Base-by-base conservation (phyloP, 1,140 invertebrate species). In the Pseudomyrmex flavicornis region DNA sequence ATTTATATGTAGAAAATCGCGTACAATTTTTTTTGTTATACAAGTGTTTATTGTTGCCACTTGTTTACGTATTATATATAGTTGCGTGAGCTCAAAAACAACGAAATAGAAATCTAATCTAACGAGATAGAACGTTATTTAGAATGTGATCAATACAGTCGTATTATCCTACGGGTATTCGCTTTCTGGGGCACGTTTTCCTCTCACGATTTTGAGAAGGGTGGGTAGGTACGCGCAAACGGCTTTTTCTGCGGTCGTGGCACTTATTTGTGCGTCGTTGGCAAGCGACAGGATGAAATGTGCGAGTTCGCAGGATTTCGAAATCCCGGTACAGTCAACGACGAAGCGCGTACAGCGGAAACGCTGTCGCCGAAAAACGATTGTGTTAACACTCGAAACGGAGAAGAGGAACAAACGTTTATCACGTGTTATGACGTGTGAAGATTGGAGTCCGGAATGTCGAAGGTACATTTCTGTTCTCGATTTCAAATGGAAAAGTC, bases 241-340 rank as follows among this genome's bases (percentile, higher is more conserved):
- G 20, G 12, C 48, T 20, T 62, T 87, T 75, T 61, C 50, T 22
- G 54, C 62, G 7, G 7, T 48, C 50, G 15, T 35, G 12, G 52
- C 73, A 69, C 59, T 83, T 68, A 56, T 73, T 74, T 65, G 70
- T 46, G 35, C 46, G 35, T 44, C 77, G 54, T 75, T 73, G 59
- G 61, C 72, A 76, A 83, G 82, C 79, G 74, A 56, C 61, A 56
- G 56, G 54, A 82, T 85, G 70, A 74, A 86, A 44, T 69, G 48
- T 69, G 75, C n/a, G 54, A 70, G 26, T 62, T 83, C n/a, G 48
- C 44, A 70, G 56, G 66, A 3, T 76, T 65, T 76, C 13, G 46
- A 66, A 73, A 5, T 69, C 12, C 54, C 15, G 13, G 63, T 85
- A 74, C 54, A 73, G 58, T 35, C 35, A 35, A 63, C 56, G 58